Percentiles rank a stretch among this genome's conserved stretches.
Conservation (phyloP, 2,113 vertebrate genomes). For the Albula goreensis region DNA sequence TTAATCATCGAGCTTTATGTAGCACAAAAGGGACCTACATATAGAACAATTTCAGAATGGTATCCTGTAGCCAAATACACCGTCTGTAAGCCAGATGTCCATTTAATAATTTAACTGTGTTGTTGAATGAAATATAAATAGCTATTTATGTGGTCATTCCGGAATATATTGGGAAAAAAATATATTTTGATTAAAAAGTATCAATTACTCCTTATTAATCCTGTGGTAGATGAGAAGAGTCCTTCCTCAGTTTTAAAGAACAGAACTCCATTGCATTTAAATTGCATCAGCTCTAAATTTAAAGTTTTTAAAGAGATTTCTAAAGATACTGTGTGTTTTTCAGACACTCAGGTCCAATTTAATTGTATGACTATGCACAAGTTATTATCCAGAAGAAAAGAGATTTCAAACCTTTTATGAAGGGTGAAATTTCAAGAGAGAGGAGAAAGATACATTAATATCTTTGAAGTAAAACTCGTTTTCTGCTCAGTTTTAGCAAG, state of each 20-base stretch:
- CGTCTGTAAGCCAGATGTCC: background rate
- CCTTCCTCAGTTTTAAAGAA: no score
- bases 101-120: background rate
- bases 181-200: background rate
- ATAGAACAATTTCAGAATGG: background rate
- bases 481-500: background rate
- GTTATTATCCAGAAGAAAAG: no score
- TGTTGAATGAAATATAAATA: background rate
- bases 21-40: background rate
- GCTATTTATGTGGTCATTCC: no score
- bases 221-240: no score
- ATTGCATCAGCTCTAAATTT: no score
- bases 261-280: no score
- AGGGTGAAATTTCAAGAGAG: background rate
- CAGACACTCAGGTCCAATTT: no score
- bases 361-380: no score
- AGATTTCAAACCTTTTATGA: background rate
- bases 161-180: no score
- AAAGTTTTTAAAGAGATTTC: no score
- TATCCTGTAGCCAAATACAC: background rate
- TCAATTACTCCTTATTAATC: no score
- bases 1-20: background rate
- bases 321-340: no score
- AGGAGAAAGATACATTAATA: background rate
- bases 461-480: background rate